Percentiles rank a stretch among this genome's conserved stretches.
Conservation (phyloP, 2,113 vertebrate species). For the Forbesichthys agassizii region DNA sequence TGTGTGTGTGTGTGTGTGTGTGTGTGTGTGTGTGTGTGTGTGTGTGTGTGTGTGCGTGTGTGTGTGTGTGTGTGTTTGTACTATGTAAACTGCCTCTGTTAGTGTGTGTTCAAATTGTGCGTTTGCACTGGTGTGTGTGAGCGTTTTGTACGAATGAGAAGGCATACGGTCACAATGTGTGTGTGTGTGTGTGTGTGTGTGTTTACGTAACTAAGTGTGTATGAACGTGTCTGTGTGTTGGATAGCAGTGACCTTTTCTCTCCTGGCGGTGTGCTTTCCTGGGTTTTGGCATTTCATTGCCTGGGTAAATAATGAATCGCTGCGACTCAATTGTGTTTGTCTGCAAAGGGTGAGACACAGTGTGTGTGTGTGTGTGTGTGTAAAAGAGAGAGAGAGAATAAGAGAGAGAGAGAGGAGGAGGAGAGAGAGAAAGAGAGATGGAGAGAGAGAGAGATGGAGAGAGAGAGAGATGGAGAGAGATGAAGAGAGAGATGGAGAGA, state of each 20-base stretch:
- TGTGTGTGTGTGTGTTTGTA: not conserved
- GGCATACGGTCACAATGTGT: not conserved
- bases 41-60: conserved; percentile 13
- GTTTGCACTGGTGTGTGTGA: conserved; percentile 1
- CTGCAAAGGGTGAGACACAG: conserved; percentile 34
- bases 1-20: not conserved
- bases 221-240: not conserved
- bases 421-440: not conserved
- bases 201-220: not conserved
- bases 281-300: conserved; percentile 72
- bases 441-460: too few relatives aligned
- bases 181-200: not conserved
- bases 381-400: conserved; percentile 23
- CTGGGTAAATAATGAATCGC: conserved; percentile 72
- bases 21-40: not conserved
- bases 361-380: not conserved
- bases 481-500: too few relatives aligned
- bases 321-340: conserved; percentile 53
- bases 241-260: conserved; percentile 67
- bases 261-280: conserved; percentile 55
- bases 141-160: conserved; percentile 3
- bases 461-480: too few relatives aligned
- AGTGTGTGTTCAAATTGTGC: conserved; percentile 1
- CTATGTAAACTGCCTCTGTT: conserved; percentile 10
- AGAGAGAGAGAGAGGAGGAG: conserved; percentile 30